Evolutionary conservation across 37 sponge, comb jelly and placozoan species (phyloP).

Genomic region (Bolinopsis microptera): DNA sequence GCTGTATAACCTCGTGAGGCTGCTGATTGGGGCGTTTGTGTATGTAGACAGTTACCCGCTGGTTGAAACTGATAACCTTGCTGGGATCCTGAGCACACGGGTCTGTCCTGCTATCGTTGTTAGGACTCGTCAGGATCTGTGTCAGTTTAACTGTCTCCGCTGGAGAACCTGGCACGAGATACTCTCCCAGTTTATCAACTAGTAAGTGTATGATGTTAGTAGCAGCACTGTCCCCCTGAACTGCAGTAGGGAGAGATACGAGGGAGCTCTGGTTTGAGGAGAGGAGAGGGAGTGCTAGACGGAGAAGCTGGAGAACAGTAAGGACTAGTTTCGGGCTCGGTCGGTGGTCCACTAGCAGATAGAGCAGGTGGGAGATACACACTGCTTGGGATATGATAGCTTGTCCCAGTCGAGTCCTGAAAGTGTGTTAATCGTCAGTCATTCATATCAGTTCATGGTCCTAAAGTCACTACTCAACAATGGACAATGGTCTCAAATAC

Average conservation of each 20-base stretch:
- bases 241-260: slow-evolving; percentile 76
- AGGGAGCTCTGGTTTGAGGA: slow-evolving; percentile 74
- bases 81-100: not conserved
- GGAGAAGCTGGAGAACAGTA: slow-evolving; percentile 88
- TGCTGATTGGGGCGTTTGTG: slow-evolving; percentile 79
- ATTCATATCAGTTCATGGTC: too few species aligned
- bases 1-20: slow-evolving; percentile 84
- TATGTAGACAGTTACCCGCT: slow-evolving; percentile 79
- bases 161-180: slow-evolving; percentile 69
- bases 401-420: slow-evolving; percentile 79
- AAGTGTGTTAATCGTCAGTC: not conserved
- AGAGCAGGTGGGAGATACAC: slow-evolving; percentile 87
- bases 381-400: slow-evolving; percentile 84
- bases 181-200: slow-evolving; percentile 90
- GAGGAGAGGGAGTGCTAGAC: slow-evolving; percentile 95
- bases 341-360: slow-evolving; percentile 88
- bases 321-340: slow-evolving; percentile 92
- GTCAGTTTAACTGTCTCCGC: not conserved
- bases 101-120: not conserved
- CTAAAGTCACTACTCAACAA: too few species aligned
- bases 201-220: slow-evolving; percentile 76
- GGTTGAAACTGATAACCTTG: slow-evolving; percentile 64
- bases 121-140: not conserved
- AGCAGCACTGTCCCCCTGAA: slow-evolving; percentile 65
- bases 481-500: too few species aligned